Percentiles rank a stretch among this genome's conserved stretches.
These are phyloP conservation scores for Platycheirus albimanus DNA, from an alignment of 2,888 invertebrate species.

Conservation along the genomic window DNA sequence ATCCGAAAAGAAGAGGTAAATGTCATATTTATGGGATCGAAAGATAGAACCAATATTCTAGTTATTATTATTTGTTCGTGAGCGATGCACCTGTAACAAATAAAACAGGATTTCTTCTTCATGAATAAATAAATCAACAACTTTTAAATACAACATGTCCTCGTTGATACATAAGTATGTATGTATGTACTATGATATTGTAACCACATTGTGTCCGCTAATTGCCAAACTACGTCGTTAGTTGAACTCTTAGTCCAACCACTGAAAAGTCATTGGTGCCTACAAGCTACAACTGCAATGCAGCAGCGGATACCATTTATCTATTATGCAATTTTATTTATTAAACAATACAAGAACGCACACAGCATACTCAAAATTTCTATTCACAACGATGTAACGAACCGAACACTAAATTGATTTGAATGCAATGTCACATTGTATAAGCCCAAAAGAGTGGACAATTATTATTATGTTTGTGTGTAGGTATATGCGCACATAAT, in stretches of 20 bases:
- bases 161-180: background rate
- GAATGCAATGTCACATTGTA: conserved; percentile 69
- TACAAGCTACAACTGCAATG: conserved; percentile 29
- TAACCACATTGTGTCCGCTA: conserved; percentile 12
- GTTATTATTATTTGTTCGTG: no score
- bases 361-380: conserved; percentile 36
- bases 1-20: no score
- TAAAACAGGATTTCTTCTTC: background rate
- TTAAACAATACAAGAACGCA: conserved; percentile 49
- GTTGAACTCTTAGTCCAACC: conserved; percentile 35
- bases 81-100: background rate
- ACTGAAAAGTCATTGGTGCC: conserved; percentile 23
- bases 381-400: conserved; percentile 58
- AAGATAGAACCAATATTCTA: no score
- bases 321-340: conserved; percentile 59
- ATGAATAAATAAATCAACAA: background rate
- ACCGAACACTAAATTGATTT: conserved; percentile 68
- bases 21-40: no score
- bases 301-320: conserved; percentile 28
- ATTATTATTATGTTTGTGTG: conserved; percentile 26
- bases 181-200: background rate
- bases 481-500: conserved; percentile 12
- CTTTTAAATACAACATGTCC: background rate
- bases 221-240: conserved; percentile 52
- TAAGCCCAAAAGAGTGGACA: conserved; percentile 46